A percentile compares a stretch with the other conserved stretches of the same genome.
Conservation (phyloP, 2,113 vertebrate species). For the Symphodus melops region DNA sequence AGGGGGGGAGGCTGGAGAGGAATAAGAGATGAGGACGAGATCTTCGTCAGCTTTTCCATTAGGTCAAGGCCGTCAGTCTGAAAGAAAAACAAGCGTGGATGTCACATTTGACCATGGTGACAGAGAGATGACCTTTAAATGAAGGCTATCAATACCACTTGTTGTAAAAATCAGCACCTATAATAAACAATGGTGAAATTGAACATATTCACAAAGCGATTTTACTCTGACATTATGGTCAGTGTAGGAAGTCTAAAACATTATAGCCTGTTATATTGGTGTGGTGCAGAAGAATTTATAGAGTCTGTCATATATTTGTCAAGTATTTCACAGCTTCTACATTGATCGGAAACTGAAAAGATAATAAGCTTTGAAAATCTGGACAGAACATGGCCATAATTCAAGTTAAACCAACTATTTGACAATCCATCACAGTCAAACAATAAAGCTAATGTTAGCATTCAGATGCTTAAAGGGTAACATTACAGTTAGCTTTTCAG, state of each 20-base stretch:
- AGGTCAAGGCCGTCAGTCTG: conserved; percentile 67
- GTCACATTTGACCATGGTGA: conserved; percentile 72
- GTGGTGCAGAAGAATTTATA: neutral
- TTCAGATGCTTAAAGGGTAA: too few species aligned
- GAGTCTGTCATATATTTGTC: neutral
- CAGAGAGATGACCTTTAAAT: conserved; percentile 49
- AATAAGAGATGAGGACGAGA: conserved; percentile 46
- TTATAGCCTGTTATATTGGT: neutral
- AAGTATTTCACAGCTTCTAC: neutral
- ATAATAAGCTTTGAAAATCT: too few species aligned
- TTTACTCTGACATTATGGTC: neutral
- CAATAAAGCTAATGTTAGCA: too few species aligned
- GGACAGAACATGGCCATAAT: neutral
- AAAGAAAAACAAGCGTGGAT: conserved; percentile 78
- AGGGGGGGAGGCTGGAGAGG: conserved; percentile 46
- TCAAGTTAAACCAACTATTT: neutral
- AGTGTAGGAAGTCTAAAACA: too few species aligned
- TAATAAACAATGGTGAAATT: conserved; percentile 1
- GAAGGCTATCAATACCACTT: conserved; percentile 1
- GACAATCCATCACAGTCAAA: neutral
- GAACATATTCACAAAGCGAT: neutral
- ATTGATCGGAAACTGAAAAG: too few species aligned
- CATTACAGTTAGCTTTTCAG: too few species aligned
- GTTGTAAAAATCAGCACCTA: conserved; percentile 29
- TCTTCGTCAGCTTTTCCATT: conserved; percentile 85